Evolutionary conservation across 1,140 invertebrate genomes (phyloP), one percentile per base, ranked within the genome.

Genomic region (Trissolcus basalis): DNA sequence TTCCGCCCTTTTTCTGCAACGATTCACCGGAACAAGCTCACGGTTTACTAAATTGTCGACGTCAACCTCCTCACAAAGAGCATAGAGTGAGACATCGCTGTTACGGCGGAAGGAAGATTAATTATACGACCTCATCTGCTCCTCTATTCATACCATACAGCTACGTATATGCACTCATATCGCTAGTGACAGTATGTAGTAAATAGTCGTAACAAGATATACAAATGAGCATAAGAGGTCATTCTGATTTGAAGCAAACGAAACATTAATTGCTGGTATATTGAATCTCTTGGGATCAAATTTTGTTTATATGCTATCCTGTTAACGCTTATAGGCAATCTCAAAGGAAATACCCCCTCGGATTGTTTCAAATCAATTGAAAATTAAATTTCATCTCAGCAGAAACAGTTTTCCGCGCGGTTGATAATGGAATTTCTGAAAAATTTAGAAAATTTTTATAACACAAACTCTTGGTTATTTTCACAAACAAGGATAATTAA

Each of bases 41-140:
- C 65, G 39, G 65, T 76, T 76, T 76, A 76, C 73, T 76, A 76
- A 72, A 70, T 78, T 61, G 69, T 70, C 70, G 69, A 74, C 77
- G 77, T 78, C 60, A 67, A 70, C 65, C 77, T 67, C 61, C 71
- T 78, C 70, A 74, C 69, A 73, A 73, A 65, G 54, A 59, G 77
- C 67, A 71, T 32, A 61, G 70, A 65, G 63, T 78, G 71, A 74
- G 70, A 74, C 67, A 51, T 78, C 36, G 61, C 67, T 74, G 61
- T 68, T 71, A 70, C 67, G 53, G 58, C 56, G 69, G 75, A 78
- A 78, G 75, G 76, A 78, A 75, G 68, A 78, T 78, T 78, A 78
- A 78, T 78, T 74, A 78, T 75, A 70, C 67, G 58, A 58, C 63
- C 71, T 78, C 77, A 78, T 75, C 77, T 78, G 77, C 77, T 78